These are phyloP conservation scores for Saxidomus purpurata DNA, from an alignment of 1,140 invertebrate species.

Conservation along the genomic window DNA sequence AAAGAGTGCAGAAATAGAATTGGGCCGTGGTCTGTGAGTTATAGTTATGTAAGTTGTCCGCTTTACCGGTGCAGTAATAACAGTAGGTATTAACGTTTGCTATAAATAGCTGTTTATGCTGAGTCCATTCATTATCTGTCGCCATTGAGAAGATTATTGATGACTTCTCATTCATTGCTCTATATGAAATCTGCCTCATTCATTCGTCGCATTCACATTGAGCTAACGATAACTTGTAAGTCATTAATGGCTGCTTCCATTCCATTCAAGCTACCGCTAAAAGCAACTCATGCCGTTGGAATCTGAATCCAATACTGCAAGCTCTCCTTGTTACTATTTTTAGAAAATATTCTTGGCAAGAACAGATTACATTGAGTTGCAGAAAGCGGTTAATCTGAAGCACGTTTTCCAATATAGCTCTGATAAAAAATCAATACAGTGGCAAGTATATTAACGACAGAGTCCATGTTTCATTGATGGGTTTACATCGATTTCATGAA, in stretches of 20 bases:
- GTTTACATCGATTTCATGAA: constrained; percentile 17
- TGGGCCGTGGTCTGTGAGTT: too few relatives aligned
- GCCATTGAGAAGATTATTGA: neutral
- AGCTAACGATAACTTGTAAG: constrained; percentile 9
- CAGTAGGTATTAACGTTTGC: too few relatives aligned
- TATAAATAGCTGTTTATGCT: neutral
- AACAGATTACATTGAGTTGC: constrained; percentile 13
- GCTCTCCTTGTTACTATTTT: constrained; percentile 12
- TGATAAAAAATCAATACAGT: constrained; percentile 15
- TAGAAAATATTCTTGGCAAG: constrained; percentile 15
- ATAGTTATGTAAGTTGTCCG: too few relatives aligned
- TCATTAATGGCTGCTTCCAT: neutral
- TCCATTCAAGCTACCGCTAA: neutral
- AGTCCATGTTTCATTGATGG: constrained; percentile 19
- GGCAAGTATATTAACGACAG: neutral
- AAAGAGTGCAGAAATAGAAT: too few relatives aligned
- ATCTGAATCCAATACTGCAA: constrained; percentile 1
- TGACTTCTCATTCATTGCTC: neutral
- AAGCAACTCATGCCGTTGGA: constrained; percentile 6
- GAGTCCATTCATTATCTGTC: neutral
- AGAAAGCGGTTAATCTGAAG: neutral
- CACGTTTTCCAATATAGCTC: constrained; percentile 5
- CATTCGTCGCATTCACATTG: neutral
- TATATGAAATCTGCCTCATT: neutral
- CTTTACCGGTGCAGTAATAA: too few relatives aligned